Conservation (phyloP, 2,888 invertebrate species). For the Ceramica pisi region DNA sequence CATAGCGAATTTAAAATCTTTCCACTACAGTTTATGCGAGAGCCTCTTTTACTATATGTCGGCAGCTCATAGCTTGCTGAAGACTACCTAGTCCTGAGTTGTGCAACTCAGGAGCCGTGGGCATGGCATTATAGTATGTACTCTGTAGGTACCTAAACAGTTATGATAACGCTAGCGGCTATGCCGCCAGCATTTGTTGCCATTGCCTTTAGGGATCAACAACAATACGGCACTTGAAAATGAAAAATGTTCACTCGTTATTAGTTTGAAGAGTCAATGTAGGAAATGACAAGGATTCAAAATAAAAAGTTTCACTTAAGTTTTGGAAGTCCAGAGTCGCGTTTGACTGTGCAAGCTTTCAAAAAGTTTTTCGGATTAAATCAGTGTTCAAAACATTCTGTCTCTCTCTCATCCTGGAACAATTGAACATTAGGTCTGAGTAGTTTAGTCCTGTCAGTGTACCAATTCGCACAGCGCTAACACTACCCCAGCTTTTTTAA, state of each 20-base stretch:
- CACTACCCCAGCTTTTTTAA: too few species aligned
- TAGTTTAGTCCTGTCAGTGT: neutral
- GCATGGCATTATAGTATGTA: neutral
- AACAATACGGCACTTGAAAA: neutral
- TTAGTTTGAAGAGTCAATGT: neutral
- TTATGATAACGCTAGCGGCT: neutral
- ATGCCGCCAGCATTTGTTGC: neutral
- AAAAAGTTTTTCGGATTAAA: too few species aligned
- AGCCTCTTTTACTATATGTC: neutral
- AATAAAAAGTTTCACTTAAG: too few species aligned
- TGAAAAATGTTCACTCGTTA: neutral
- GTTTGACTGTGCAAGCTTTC: too few species aligned
- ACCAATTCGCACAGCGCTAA: neutral
- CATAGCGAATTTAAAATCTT: neutral
- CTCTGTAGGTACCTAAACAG: neutral
- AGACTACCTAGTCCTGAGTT: neutral
- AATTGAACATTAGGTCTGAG: too few species aligned
- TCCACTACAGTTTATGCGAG: neutral
- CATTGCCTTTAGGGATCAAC: neutral
- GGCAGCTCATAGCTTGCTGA: neutral
- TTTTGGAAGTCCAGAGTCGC: too few species aligned
- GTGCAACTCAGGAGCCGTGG: neutral
- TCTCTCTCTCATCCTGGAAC: neutral
- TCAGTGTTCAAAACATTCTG: too few species aligned
- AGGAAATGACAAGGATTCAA: too few species aligned